Conservation (phyloP, 2,888 invertebrate species). For the Bombylius major region DNA sequence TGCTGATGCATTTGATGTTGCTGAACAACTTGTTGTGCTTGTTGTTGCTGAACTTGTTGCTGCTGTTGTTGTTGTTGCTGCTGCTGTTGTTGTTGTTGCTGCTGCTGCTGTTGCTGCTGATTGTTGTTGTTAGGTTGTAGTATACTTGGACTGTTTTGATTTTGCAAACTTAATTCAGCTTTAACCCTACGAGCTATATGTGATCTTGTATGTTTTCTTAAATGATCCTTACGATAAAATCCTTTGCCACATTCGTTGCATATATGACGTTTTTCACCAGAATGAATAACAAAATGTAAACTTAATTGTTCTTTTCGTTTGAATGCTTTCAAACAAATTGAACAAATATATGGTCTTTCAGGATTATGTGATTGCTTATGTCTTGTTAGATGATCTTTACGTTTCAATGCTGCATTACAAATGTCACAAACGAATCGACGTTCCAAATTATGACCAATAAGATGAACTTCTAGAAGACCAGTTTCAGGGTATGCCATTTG, state of each 20-base stretch:
- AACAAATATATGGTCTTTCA: slow-evolving; percentile 74
- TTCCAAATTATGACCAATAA: slow-evolving; percentile 74
- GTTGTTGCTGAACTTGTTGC: slow-evolving; percentile 18
- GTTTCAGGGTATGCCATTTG: slow-evolving; percentile 82
- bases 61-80: slow-evolving; percentile 42
- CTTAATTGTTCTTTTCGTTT: slow-evolving; percentile 81
- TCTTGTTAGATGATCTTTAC: slow-evolving; percentile 75
- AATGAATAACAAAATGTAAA: slow-evolving; percentile 78
- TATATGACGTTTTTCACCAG: slow-evolving; percentile 73
- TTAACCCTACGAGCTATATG: slow-evolving; percentile 75
- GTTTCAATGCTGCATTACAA: slow-evolving; percentile 74
- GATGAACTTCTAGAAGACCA: slow-evolving; percentile 67
- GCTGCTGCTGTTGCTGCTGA: slow-evolving; percentile 18
- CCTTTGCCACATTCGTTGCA: slow-evolving; percentile 80
- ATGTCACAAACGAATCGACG: slow-evolving; percentile 77
- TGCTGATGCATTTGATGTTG: slow-evolving; percentile 18
- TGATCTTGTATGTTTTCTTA: slow-evolving; percentile 70
- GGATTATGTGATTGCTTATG: slow-evolving; percentile 85
- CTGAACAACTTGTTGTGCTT: slow-evolving; percentile 11
- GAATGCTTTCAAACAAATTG: slow-evolving; percentile 75
- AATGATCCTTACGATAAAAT: slow-evolving; percentile 77
- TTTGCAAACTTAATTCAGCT: slow-evolving; percentile 43
- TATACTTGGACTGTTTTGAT: slow-evolving; percentile 32
- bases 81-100: slow-evolving; percentile 31
- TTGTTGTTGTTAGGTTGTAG: slow-evolving; percentile 26